phyloP scores from a whole-genome alignment of 2,888 invertebrate genomes.

The Dasysyrphus albostriatus region DNA sequence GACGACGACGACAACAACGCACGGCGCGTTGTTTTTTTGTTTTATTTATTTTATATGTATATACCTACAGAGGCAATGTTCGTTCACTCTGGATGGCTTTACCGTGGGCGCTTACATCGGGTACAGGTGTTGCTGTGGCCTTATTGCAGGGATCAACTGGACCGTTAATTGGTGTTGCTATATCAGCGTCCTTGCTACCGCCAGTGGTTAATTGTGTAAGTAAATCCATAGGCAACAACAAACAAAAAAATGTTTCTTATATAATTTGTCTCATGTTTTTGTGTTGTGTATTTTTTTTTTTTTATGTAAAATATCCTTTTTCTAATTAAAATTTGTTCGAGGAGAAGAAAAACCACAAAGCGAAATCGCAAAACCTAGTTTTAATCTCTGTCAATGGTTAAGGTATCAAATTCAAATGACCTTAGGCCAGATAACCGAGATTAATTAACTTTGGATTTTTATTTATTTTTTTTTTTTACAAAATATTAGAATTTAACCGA shows the following conservation, averaged over 20 bases:
- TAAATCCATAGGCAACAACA: slow-evolving; percentile 71
- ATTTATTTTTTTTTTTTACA: too few relatives aligned
- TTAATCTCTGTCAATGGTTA: slow-evolving; percentile 8
- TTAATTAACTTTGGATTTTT: not conserved
- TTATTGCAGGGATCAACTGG: slow-evolving; percentile 93
- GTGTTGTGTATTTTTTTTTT: not conserved
- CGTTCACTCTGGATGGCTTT: slow-evolving; percentile 91
- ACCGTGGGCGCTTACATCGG: slow-evolving; percentile 90
- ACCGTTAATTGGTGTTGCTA: slow-evolving; percentile 94
- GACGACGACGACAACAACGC: too few relatives aligned
- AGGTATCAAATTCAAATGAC: slow-evolving; percentile 4
- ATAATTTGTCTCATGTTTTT: slow-evolving; percentile 1
- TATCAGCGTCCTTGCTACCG: slow-evolving; percentile 93
- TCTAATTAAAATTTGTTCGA: slow-evolving; percentile 21
- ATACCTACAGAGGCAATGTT: slow-evolving; percentile 86
- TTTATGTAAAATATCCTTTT: slow-evolving; percentile 21
- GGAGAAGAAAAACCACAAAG: not conserved
- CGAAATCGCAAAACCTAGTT: slow-evolving; percentile 12
- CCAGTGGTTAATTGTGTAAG: slow-evolving; percentile 94
- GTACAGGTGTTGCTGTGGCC: slow-evolving; percentile 93
- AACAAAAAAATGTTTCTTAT: not conserved
- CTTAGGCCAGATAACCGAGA: not conserved
- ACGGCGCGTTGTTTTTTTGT: slow-evolving; percentile 24
- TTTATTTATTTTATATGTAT: slow-evolving; percentile 55
- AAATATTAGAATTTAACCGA: too few relatives aligned